Percentiles rank a stretch among this genome's conserved stretches.
Evolutionary conservation across 2,113 vertebrate species (phyloP).

Genomic region (Clupea harengus): DNA sequence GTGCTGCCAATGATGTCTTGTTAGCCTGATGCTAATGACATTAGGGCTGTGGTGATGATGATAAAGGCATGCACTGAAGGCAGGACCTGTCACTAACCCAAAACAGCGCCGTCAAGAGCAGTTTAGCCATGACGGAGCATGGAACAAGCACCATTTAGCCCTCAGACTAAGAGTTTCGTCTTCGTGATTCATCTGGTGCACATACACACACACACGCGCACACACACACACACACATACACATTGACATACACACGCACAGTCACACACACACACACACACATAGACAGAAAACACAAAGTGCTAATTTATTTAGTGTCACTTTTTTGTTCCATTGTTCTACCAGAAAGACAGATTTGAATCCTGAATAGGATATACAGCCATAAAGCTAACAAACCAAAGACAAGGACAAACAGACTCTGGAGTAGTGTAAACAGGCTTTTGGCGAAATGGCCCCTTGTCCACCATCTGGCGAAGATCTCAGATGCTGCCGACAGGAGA

Average conservation of each 20-base stretch:
- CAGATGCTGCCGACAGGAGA: too few species aligned
- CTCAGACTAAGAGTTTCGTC: neutral
- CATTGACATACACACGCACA: neutral
- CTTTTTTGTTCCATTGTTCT: neutral
- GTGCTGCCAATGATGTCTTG: neutral
- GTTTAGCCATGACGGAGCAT: neutral
- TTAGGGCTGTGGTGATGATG: neutral
- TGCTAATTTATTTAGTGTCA: neutral
- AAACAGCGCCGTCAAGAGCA: neutral
- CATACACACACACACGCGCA: neutral
- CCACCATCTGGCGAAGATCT: too few species aligned
- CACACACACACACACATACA: neutral
- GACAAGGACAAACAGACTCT: too few species aligned
- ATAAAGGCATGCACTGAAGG: slow-evolving; percentile 22
- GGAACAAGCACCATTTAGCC: neutral
- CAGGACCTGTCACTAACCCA: slow-evolving; percentile 24
- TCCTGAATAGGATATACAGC: too few species aligned
- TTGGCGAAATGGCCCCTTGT: too few species aligned
- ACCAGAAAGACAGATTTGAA: too few species aligned
- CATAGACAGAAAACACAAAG: neutral
- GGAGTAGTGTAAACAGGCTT: too few species aligned
- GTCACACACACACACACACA: neutral
- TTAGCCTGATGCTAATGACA: slow-evolving; percentile 20
- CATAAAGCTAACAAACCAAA: too few species aligned
- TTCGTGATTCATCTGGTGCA: neutral